Evolutionary conservation across 2,797 vertebrate species (phyloP), one percentile per base, ranked within the genome.

Genomic region (Pseudomugil tenellus): DNA sequence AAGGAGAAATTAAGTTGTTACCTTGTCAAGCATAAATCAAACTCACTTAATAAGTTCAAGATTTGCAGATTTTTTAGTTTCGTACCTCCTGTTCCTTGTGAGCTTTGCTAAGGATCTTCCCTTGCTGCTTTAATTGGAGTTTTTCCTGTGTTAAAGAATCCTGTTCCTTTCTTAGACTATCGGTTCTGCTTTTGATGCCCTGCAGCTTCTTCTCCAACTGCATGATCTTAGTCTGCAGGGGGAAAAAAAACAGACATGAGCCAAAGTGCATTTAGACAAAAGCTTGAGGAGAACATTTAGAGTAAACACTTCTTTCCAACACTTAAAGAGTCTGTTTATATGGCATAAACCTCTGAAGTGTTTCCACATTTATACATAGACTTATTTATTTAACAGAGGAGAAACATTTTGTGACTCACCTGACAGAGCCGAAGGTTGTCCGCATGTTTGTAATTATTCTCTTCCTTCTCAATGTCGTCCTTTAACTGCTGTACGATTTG

Each of bases 341-440:
- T 39, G 51, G 37, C 23, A 3, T 21, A 19, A 32, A 31, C 2
- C 21, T 72, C 19, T 66, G 37, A 84, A 61, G 25, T 3, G 56
- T 19, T 26, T n/a, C 3, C 3, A 48, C 29, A 11, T 58, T 60
- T 63, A 55, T 52, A 70, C 67, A 67, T 7, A 70, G 49, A 29
- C 10, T 58, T 61, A n/a, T 12, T 23, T 62, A 65, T 39, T 63
- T 12, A 63, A 63, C 16, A 54, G 52, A 68, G 62, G 10, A 58
- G 48, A 25, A 56, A 48, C 19, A 54, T 39, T 49, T 39, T 55
- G 4, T 39, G 56, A 68, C 48, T 71, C 46, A 83, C 88, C 76
- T 85, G 83, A 70, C 68, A 80, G 41, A 87, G 72, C 35, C 73
- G 70, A 63, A 88, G 81, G 76, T 89, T 85, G 13, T 90, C 72